Evolutionary conservation across 2,113 vertebrate genomes (phyloP), one percentile per base, ranked within the genome.

Genomic region (Dolichallabes microphthalmus): DNA sequence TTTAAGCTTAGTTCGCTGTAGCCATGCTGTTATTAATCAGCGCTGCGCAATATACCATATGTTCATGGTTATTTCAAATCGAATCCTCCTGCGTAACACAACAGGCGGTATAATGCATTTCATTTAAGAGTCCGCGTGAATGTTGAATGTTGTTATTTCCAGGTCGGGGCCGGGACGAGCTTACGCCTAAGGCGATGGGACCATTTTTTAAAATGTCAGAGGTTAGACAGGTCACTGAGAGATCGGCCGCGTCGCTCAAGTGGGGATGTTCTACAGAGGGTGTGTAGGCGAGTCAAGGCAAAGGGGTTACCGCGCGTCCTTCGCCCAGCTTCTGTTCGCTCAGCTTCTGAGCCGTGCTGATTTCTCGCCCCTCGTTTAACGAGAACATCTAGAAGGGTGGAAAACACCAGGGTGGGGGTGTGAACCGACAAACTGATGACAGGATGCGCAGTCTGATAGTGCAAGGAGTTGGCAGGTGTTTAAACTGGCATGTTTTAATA

Each of bases 51-150:
- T 75, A 55, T 66, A 82, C 69, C 85, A 82, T 82, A 76, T 82
- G 80, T 13, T 86, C 60, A 81, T 82, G 80, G 30, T 45, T 74
- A 86, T 82, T 82, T 68, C 20, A 86, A 82, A 85, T 68, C 20
- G 82, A 82, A 85, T 68, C 60, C 60, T 45, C 52, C 39, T 55
- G 17, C n/a, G 50, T 66, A 73, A 71, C 50, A 82, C 58, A 66
- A 73, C 32, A 53, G 7, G 17, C 60, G 53, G 83, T 27, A 55
- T 85, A 30, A 39, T 25, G 60, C 45, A 66, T 66, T 77, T 84
- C n/a, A 84, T 78, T 84, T 84, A 55, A 19, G 4, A 52, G 4
- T 84, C 71, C 60, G 32, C 25, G 30, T 75, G 52, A 84, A 84
- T 84, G 69, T 76, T 35, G 39, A 84, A 57, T 25, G 20, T 22